A percentile compares a stretch with the other conserved stretches of the same genome.
Evolutionary conservation across 2,797 vertebrate genomes (phyloP).

Genomic region (Phoebastria nigripes): DNA sequence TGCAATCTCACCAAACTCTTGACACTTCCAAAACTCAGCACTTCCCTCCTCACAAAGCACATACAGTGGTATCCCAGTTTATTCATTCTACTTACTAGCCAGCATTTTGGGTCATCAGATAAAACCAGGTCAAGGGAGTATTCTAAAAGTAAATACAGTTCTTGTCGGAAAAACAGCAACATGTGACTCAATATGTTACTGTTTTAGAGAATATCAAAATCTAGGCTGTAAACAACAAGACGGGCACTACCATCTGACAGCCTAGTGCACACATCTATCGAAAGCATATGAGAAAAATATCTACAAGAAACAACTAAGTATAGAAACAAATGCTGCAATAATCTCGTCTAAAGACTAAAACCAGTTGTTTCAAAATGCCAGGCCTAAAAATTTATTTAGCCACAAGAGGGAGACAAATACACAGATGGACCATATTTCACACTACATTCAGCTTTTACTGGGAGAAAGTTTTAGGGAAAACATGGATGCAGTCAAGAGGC

Average conservation of each 20-base stretch:
- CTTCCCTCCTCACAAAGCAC: background rate
- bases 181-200: background rate
- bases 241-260: background rate
- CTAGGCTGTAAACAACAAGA: background rate
- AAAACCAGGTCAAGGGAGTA: background rate
- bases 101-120: background rate
- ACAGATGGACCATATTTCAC: background rate
- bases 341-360: background rate
- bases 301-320: background rate
- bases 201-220: background rate
- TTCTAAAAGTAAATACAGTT: background rate
- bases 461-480: background rate
- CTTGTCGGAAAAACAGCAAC: background rate
- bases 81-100: background rate
- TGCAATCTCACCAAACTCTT: background rate
- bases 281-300: background rate
- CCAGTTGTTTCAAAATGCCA: background rate
- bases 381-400: background rate
- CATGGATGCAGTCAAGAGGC: background rate
- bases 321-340: background rate
- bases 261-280: background rate
- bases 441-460: background rate
- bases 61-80: background rate
- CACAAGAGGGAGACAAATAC: constrained; percentile 50
- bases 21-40: background rate